These are phyloP conservation scores for Diorhabda elongata DNA, from an alignment of 1,140 invertebrate genomes.

Conservation along the genomic window DNA sequence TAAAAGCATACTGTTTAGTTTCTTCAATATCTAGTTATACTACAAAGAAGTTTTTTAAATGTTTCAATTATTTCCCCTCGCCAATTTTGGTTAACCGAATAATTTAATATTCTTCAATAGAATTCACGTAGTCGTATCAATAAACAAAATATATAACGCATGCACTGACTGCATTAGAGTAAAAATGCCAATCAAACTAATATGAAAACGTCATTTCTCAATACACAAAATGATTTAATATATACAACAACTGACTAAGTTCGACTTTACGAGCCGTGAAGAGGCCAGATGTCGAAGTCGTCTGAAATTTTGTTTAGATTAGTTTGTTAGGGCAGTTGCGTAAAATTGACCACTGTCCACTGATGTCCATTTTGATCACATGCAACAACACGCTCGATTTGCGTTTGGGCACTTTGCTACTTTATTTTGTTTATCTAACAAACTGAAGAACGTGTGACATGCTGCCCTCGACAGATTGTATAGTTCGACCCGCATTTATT, in stretches of 20 bases:
- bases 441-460: slow-evolving; percentile 14
- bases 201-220: slow-evolving; percentile 37
- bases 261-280: slow-evolving; percentile 37
- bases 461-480: background rate
- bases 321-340: slow-evolving; percentile 32
- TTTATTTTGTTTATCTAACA: slow-evolving; percentile 18
- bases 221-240: slow-evolving; percentile 33
- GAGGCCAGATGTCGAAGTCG: slow-evolving; percentile 33
- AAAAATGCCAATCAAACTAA: slow-evolving; percentile 29
- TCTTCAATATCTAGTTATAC: too few relatives aligned
- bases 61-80: too few relatives aligned
- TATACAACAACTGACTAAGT: slow-evolving; percentile 28
- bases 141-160: slow-evolving; percentile 13
- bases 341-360: slow-evolving; percentile 37
- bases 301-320: slow-evolving; percentile 28
- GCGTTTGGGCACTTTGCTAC: background rate
- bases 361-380: slow-evolving; percentile 10
- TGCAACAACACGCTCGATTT: slow-evolving; percentile 17
- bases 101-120: too few relatives aligned
- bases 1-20: too few relatives aligned
- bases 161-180: slow-evolving; percentile 34
- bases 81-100: too few relatives aligned
- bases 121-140: too few relatives aligned
- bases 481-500: too few relatives aligned
- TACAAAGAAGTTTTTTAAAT: too few relatives aligned